Percentiles rank a stretch among this genome's conserved stretches.
Conservation (phyloP, 2,888 invertebrate species). For the Xestia ashworthii region DNA sequence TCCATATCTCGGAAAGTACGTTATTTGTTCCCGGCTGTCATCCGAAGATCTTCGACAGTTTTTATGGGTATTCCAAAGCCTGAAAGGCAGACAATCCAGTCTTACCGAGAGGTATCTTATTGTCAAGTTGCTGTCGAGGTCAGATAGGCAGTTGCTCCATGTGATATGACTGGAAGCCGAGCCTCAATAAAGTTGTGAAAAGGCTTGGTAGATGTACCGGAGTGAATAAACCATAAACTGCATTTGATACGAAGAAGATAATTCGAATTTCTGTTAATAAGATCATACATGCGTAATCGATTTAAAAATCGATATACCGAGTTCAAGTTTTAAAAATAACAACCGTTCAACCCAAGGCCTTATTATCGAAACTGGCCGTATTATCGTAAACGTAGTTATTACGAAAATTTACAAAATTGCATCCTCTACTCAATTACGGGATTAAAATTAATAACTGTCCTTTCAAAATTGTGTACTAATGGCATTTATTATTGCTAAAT, state of each 20-base stretch:
- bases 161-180: background rate
- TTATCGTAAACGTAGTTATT: constrained; percentile 43
- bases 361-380: constrained; percentile 44
- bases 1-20: background rate
- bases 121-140: background rate
- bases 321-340: background rate
- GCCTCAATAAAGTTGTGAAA: background rate
- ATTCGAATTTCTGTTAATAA: constrained; percentile 1
- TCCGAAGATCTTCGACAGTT: background rate
- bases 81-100: background rate
- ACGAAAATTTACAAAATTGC: constrained; percentile 51
- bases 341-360: constrained; percentile 33
- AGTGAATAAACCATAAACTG: background rate
- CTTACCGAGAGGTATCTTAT: background rate
- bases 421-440: constrained; percentile 42
- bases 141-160: background rate
- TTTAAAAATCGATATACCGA: constrained; percentile 30
- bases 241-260: background rate
- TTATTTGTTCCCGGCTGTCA: background rate
- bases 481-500: constrained; percentile 52
- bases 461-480: constrained; percentile 43
- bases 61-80: background rate
- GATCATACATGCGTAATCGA: constrained; percentile 23
- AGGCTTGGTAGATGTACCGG: background rate
- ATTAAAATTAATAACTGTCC: constrained; percentile 57